phyloP scores from a whole-genome alignment of 2,797 vertebrate genomes.

The Coranthus polyacanthus region DNA sequence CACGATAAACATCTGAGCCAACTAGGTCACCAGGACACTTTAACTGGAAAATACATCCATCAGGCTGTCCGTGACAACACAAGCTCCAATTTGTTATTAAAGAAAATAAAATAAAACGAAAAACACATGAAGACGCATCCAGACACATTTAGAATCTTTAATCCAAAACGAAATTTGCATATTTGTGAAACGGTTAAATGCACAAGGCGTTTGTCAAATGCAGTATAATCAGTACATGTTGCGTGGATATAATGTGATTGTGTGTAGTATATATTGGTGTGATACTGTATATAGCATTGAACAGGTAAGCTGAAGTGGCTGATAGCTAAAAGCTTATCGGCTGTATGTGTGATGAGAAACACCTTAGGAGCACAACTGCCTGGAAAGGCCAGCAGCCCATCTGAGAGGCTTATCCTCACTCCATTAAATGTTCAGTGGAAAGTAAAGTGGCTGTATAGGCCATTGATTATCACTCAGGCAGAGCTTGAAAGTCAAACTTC shows the following conservation, averaged over 20 bases:
- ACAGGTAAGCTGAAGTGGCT: slow-evolving; percentile 18
- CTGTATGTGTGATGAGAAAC: slow-evolving; percentile 48
- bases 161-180: too few relatives aligned
- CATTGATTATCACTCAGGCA: slow-evolving; percentile 74
- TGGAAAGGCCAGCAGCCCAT: slow-evolving; percentile 61
- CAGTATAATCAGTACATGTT: background rate
- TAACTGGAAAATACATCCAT: slow-evolving; percentile 56
- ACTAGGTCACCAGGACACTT: slow-evolving; percentile 72
- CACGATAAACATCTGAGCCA: slow-evolving; percentile 70
- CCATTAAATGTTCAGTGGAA: slow-evolving; percentile 74
- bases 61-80: slow-evolving; percentile 45
- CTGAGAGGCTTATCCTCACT: slow-evolving; percentile 72
- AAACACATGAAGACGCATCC: background rate
- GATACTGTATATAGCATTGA: slow-evolving; percentile 13
- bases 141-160: too few relatives aligned
- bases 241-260: background rate
- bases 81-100: slow-evolving; percentile 6
- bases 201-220: too few relatives aligned
- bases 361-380: slow-evolving; percentile 50
- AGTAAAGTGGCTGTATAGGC: slow-evolving; percentile 69
- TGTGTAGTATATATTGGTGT: background rate
- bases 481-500: slow-evolving; percentile 60
- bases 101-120: slow-evolving; percentile 6
- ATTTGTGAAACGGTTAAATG: too few relatives aligned
- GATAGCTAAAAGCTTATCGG: slow-evolving; percentile 38